A percentile compares a stretch with the other conserved stretches of the same genome.
These are phyloP conservation scores for Harpegnathos saltator DNA, from an alignment of 1,140 invertebrate genomes.

Conservation along the genomic window DNA sequence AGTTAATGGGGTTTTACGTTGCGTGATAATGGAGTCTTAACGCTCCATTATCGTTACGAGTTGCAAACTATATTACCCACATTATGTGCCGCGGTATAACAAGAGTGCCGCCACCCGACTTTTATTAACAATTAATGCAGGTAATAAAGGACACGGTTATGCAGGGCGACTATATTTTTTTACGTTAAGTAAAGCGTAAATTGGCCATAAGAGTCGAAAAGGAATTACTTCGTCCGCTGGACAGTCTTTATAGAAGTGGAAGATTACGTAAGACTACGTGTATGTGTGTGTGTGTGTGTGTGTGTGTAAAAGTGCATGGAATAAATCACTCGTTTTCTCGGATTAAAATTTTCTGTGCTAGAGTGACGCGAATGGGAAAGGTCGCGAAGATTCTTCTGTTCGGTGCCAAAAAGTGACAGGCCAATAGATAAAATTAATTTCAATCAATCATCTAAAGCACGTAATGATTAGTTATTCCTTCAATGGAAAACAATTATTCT, in stretches of 20 bases:
- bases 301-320: no score
- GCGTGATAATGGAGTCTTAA: constrained; percentile 67
- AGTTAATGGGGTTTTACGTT: constrained; percentile 65
- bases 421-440: background rate
- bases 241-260: background rate
- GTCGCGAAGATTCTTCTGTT: background rate
- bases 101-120: constrained; percentile 47
- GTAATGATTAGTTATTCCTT: background rate
- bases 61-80: constrained; percentile 64
- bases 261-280: background rate
- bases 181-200: constrained; percentile 53
- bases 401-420: background rate
- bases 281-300: no score
- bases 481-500: background rate
- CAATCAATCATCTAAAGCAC: background rate
- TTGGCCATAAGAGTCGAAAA: constrained; percentile 4
- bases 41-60: constrained; percentile 64
- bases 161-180: constrained; percentile 44
- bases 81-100: constrained; percentile 55
- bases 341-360: background rate
- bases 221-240: background rate
- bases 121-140: constrained; percentile 63
- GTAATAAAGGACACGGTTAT: constrained; percentile 53
- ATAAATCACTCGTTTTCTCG: background rate
- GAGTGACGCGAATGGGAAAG: background rate